Percentiles rank a stretch among this genome's conserved stretches.
Conservation (phyloP, 2,888 invertebrate genomes). For the Orchesella flavescens region DNA sequence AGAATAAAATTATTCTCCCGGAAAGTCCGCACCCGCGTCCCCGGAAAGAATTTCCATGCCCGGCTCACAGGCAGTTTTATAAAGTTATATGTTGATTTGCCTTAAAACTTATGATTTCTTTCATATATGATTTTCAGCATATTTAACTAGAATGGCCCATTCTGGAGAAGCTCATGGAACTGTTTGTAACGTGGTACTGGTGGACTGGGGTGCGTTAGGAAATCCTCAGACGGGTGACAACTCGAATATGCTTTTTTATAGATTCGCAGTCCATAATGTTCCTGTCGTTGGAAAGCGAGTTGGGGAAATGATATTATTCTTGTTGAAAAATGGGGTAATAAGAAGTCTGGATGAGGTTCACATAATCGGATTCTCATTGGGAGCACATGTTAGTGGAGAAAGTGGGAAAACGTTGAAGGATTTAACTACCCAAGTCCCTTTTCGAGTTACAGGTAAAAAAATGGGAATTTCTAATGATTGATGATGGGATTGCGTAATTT, state of each 20-base stretch:
- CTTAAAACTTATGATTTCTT: too few species aligned
- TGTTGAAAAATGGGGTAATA: conserved; percentile 27
- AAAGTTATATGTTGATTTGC: too few species aligned
- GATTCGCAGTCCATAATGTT: conserved; percentile 18
- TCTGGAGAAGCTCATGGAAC: background rate
- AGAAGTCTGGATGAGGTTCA: conserved; percentile 43
- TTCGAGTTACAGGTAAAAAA: conserved; percentile 51
- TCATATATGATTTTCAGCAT: conserved; percentile 14
- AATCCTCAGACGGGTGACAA: conserved; percentile 8
- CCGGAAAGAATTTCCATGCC: too few species aligned
- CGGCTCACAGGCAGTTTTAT: too few species aligned
- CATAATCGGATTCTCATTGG: conserved; percentile 58
- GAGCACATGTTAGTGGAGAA: conserved; percentile 58
- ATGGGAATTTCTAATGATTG: background rate
- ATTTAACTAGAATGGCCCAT: conserved; percentile 27
- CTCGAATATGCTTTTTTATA: conserved; percentile 11
- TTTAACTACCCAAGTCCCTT: conserved; percentile 18
- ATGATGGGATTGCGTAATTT: background rate
- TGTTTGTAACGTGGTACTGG: conserved; percentile 27
- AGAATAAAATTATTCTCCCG: too few species aligned
- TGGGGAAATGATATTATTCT: conserved; percentile 41
- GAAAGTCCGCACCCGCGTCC: too few species aligned
- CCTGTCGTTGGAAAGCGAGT: conserved; percentile 36
- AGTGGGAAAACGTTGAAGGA: conserved; percentile 42
- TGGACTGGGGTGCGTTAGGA: conserved; percentile 40